Conservation (phyloP, 1,140 invertebrate species). For the Radopholus similis region DNA sequence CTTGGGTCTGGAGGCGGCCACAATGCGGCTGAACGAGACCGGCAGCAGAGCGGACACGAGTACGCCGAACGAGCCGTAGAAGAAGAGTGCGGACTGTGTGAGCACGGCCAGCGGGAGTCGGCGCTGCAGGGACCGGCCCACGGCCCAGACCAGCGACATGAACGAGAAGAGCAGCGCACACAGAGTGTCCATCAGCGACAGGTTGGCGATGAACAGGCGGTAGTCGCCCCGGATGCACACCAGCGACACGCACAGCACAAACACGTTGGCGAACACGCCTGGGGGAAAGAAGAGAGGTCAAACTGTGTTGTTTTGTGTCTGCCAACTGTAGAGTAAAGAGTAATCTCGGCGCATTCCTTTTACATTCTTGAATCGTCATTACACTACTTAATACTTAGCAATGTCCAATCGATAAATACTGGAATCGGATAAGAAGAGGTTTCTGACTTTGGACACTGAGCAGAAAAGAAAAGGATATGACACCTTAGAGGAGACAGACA, state of each 20-base stretch:
- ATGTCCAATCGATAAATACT: too few relatives aligned
- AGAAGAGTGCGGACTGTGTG: conserved; percentile 47
- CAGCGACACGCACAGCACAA: conserved; percentile 17
- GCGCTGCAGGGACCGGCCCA: conserved; percentile 24
- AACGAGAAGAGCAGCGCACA: conserved; percentile 46
- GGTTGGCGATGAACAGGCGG: conserved; percentile 45
- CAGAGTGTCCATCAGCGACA: conserved; percentile 42
- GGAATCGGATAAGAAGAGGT: too few relatives aligned
- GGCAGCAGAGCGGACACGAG: conserved; percentile 51
- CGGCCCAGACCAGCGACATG: too few relatives aligned
- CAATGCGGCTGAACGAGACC: conserved; percentile 43
- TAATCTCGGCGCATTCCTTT: too few relatives aligned
- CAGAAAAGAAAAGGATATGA: too few relatives aligned
- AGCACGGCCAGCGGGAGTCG: too few relatives aligned
- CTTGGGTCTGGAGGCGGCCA: conserved; percentile 43
- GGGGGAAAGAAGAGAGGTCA: conserved; percentile 5
- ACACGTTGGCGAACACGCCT: conserved; percentile 31
- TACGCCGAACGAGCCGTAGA: conserved; percentile 52
- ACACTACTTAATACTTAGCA: too few relatives aligned
- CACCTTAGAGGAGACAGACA: too few relatives aligned
- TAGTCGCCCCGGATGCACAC: conserved; percentile 36
- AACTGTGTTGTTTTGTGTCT: too few relatives aligned
- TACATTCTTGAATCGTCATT: too few relatives aligned
- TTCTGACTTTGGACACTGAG: too few relatives aligned
- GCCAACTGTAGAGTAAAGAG: too few relatives aligned